These are phyloP conservation scores for Oncorhynchus nerka DNA, from an alignment of 2,113 vertebrate genomes.

Conservation along the genomic window DNA sequence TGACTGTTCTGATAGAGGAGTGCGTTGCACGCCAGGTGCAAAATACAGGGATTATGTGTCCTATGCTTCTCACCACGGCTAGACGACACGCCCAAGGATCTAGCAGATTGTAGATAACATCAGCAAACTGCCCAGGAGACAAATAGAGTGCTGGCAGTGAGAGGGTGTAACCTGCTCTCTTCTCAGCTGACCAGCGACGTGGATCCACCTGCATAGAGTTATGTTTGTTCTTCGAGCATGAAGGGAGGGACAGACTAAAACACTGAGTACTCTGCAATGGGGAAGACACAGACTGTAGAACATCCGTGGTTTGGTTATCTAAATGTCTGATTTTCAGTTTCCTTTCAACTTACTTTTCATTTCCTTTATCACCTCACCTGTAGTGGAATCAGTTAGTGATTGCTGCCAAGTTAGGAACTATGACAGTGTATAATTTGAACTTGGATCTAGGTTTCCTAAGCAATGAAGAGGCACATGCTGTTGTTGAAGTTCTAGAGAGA, in stretches of 20 bases:
- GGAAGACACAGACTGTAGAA: background rate
- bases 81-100: background rate
- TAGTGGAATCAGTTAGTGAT: no score
- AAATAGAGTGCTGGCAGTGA: background rate
- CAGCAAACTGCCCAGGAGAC: background rate
- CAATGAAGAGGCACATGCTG: background rate
- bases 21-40: background rate
- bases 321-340: no score
- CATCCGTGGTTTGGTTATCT: background rate
- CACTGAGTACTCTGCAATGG: background rate
- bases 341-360: no score
- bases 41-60: background rate
- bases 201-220: background rate
- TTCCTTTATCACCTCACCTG: no score
- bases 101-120: background rate
- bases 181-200: background rate
- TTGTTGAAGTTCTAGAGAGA: background rate
- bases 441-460: background rate
- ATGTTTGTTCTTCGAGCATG: background rate
- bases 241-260: background rate
- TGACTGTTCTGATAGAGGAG: background rate
- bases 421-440: background rate
- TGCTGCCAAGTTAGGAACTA: background rate
- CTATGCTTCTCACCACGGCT: background rate
- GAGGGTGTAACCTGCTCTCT: background rate